A percentile compares a stretch with the other conserved stretches of the same genome.
These are phyloP conservation scores for Myrmecobius fasciatus DNA, from an alignment of 2,113 vertebrate genomes.

Conservation along the genomic window DNA sequence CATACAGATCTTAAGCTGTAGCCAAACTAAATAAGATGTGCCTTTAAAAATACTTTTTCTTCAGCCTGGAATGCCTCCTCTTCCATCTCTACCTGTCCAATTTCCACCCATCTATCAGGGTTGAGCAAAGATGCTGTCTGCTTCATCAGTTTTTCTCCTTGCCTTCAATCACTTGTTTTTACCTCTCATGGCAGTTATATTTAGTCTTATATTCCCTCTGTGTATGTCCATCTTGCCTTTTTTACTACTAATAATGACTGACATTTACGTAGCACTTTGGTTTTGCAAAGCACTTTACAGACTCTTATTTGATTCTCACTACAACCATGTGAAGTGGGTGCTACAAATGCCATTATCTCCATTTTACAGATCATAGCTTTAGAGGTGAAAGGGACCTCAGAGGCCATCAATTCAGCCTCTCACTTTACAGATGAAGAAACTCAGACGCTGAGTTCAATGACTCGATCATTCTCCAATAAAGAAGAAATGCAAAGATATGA, in stretches of 20 bases:
- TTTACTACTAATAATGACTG: neutral
- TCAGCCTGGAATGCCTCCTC: neutral
- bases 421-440: neutral
- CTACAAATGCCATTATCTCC: neutral
- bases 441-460: neutral
- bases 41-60: neutral
- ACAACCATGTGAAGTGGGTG: neutral
- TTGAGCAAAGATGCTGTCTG: neutral
- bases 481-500: neutral
- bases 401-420: neutral
- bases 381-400: neutral
- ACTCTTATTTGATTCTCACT: neutral
- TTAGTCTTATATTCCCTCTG: neutral
- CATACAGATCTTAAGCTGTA: neutral
- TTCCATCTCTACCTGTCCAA: neutral
- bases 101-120: neutral
- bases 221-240: neutral
- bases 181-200: neutral
- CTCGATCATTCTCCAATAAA: neutral
- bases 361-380: neutral
- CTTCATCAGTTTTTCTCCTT: neutral
- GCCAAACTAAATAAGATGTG: neutral
- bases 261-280: neutral
- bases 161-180: neutral
- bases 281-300: neutral